Evolutionary conservation across 1,140 invertebrate species (phyloP), one percentile per base, ranked within the genome.

Genomic region (Araneus ventricosus): DNA sequence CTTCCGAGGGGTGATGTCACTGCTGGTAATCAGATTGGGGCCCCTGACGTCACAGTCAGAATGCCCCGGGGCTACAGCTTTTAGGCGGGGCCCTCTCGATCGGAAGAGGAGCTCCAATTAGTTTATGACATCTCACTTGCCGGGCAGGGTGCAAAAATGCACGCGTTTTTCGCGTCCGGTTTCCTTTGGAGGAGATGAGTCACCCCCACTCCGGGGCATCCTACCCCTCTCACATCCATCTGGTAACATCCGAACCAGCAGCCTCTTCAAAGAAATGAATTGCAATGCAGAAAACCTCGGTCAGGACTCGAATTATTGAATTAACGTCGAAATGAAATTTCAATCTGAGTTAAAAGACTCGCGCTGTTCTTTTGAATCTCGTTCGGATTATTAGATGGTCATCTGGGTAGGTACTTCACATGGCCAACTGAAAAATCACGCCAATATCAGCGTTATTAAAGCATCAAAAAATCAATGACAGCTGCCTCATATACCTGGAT

Each of bases 21-120:
- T 52, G 37, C 84, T 61, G 22, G n/a, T 86, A 86, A 86, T 86
- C 84, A 86, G 37, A 86, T 86, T 61, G 20, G 84, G 27, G 27
- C n/a, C 41, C 22, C 22, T 61, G 82, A 84, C 80, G 80, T 84
- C 80, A 84, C 37, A 37, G 7, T 7, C 45, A 20, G 17, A 20
- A 34, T 10, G 52, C 84, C 52, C 17, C 52, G 14, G 52, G 27
- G 24, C 30, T n/a, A 5, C 10, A 20, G 57, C 14, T 86, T 59
- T 17, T n/a, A 22, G 27, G 84, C 24, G n/a, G 63, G 70, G 34
- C 39, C 41, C 82, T 52, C 82, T 80, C 34, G 20, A 34, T 80
- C 79, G 34, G 37, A 39, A 30, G 27, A 39, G 79, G 37, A 52
- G 45, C 45, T 52, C n/a, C 84, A 86, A 86, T 86, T 86, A 86